Conservation (phyloP, 2,113 vertebrate species). For the Axis porcinus region DNA sequence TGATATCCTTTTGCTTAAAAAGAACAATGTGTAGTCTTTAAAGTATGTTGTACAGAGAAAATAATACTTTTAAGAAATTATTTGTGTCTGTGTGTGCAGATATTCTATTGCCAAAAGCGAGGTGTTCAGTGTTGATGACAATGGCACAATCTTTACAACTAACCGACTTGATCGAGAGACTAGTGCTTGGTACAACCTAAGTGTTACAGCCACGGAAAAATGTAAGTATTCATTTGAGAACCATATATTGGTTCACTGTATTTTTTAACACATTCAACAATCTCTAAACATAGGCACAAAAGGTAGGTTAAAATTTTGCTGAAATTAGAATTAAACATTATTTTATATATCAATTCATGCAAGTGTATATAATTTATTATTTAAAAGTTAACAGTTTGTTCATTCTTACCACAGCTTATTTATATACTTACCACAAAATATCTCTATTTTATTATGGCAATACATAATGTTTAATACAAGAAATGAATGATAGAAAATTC, state of each 20-base stretch:
- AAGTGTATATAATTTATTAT: background rate
- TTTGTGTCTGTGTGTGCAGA: slow-evolving; percentile 76
- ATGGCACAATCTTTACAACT: slow-evolving; percentile 87
- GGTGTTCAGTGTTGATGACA: slow-evolving; percentile 86
- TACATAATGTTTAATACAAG: background rate
- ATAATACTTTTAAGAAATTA: slow-evolving; percentile 1
- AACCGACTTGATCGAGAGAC: slow-evolving; percentile 89
- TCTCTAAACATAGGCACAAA: accelerated
- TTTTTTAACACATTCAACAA: background rate
- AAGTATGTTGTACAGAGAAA: background rate
- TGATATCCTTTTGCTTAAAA: slow-evolving; percentile 48
- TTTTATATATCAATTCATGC: background rate
- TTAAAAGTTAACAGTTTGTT: background rate
- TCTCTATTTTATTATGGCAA: background rate
- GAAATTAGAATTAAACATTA: background rate
- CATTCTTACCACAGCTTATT: background rate
- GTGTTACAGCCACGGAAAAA: slow-evolving; percentile 88
- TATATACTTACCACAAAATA: background rate
- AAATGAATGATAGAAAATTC: background rate
- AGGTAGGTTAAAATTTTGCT: background rate
- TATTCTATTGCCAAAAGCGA: slow-evolving; percentile 85
- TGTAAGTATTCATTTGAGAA: slow-evolving; percentile 82
- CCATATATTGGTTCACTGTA: accelerated
- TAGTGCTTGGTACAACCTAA: slow-evolving; percentile 91
- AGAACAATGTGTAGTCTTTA: background rate